Evolutionary conservation across 1,140 invertebrate genomes (phyloP).

Genomic region (Micrasema longulum): DNA sequence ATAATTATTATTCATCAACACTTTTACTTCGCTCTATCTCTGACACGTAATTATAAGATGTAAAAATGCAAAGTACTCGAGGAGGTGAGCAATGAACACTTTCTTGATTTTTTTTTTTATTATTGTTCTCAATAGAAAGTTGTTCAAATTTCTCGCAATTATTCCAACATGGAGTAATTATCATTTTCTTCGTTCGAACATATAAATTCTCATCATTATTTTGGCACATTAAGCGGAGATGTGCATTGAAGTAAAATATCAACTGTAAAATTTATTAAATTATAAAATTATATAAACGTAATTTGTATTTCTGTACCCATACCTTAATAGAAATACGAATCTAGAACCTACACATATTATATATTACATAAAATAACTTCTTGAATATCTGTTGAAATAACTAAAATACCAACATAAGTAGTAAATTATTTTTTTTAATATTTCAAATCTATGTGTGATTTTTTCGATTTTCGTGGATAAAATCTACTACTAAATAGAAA

Average conservation of each 20-base stretch:
- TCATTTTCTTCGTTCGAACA: conserved; percentile 19
- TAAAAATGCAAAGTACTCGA: conserved; percentile 15
- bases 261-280: not conserved
- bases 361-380: no score
- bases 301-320: conserved; percentile 3
- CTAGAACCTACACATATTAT: no score
- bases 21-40: conserved; percentile 19
- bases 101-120: conserved; percentile 12
- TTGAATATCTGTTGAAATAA: no score
- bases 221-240: conserved; percentile 3
- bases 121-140: conserved; percentile 31
- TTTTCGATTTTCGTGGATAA: no score
- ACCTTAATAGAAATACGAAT: no score
- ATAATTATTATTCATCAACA: conserved; percentile 8
- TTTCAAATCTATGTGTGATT: no score
- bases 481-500: no score
- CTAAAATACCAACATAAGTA: no score
- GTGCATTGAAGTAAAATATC: not conserved
- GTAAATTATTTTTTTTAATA: no score
- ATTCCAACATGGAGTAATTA: conserved; percentile 21
- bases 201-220: conserved; percentile 33
- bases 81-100: not conserved
- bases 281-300: not conserved
- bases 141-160: conserved; percentile 34
- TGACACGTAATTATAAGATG: conserved; percentile 30